These are phyloP conservation scores for Sebastes kiyomatsui DNA, from an alignment of 2,797 vertebrate genomes.

Conservation along the genomic window DNA sequence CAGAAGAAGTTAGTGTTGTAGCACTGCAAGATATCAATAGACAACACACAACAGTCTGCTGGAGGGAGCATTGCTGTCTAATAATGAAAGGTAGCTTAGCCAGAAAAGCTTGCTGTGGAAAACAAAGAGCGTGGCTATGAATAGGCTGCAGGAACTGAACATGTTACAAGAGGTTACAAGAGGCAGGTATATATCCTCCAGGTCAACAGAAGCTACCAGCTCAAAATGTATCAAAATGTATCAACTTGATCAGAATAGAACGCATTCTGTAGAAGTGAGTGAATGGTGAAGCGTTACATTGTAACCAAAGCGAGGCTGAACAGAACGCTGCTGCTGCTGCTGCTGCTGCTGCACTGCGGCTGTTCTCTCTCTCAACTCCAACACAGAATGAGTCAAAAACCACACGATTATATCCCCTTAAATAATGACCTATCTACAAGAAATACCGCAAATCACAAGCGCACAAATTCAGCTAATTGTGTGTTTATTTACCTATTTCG, in stretches of 20 bases:
- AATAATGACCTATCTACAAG: neutral
- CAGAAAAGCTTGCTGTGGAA: conserved; percentile 39
- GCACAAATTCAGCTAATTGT: conserved; percentile 44
- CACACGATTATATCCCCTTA: rapidly evolving
- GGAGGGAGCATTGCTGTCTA: neutral
- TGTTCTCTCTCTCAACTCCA: conserved; percentile 6
- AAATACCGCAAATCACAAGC: neutral
- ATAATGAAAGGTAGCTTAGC: conserved; percentile 54
- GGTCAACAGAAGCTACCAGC: neutral
- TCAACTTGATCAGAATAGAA: neutral
- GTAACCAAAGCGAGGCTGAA: conserved; percentile 17
- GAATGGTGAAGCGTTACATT: conserved; percentile 8
- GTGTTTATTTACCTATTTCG: conserved; percentile 82
- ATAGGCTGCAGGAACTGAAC: conserved; percentile 38
- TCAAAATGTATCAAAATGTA: neutral
- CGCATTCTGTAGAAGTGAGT: neutral
- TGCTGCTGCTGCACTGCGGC: conserved; percentile 72
- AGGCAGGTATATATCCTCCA: neutral
- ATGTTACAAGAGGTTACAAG: conserved; percentile 23
- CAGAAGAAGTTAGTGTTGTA: neutral
- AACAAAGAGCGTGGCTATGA: conserved; percentile 76
- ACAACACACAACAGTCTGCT: neutral
- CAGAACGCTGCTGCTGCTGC: neutral
- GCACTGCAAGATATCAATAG: neutral
- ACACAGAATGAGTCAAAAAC: neutral